These are phyloP conservation scores for Pyrochroa serraticornis DNA, from an alignment of 2,888 invertebrate species.

Conservation along the genomic window DNA sequence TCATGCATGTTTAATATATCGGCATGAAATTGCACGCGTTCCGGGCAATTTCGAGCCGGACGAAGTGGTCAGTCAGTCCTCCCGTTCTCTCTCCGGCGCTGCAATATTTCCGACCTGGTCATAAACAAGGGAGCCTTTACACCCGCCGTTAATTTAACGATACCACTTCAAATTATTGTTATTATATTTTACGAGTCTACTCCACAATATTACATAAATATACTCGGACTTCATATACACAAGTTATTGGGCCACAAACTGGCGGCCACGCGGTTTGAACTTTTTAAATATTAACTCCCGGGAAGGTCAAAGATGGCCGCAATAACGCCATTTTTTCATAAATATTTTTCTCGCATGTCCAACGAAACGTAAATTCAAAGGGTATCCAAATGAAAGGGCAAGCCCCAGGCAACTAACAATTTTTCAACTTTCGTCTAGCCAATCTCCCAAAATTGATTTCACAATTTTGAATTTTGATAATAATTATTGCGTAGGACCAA, in stretches of 20 bases:
- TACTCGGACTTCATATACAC: conserved; percentile 21
- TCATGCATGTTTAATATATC: conserved; percentile 34
- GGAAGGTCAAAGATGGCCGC: not conserved
- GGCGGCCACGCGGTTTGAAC: too few species aligned
- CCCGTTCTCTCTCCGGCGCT: conserved; percentile 35
- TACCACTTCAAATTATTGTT: conserved; percentile 48
- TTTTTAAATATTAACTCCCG: too few species aligned
- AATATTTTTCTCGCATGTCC: not conserved
- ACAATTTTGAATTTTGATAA: too few species aligned
- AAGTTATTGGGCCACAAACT: conserved; percentile 20
- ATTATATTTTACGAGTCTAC: conserved; percentile 43
- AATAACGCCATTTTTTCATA: not conserved
- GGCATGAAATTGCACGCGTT: conserved; percentile 48
- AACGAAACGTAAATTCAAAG: too few species aligned
- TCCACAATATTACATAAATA: conserved; percentile 32
- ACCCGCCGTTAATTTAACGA: conserved; percentile 45
- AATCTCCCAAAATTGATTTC: too few species aligned
- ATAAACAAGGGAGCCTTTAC: conserved; percentile 47
- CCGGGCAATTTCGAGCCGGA: conserved; percentile 42
- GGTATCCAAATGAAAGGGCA: not conserved
- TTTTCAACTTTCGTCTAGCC: too few species aligned
- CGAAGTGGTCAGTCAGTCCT: conserved; percentile 41
- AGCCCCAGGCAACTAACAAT: too few species aligned
- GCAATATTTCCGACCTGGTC: conserved; percentile 40
- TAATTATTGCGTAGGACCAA: too few species aligned